Evolutionary conservation across 2,888 invertebrate species (phyloP).

Genomic region (Exocentrus adspersus): DNA sequence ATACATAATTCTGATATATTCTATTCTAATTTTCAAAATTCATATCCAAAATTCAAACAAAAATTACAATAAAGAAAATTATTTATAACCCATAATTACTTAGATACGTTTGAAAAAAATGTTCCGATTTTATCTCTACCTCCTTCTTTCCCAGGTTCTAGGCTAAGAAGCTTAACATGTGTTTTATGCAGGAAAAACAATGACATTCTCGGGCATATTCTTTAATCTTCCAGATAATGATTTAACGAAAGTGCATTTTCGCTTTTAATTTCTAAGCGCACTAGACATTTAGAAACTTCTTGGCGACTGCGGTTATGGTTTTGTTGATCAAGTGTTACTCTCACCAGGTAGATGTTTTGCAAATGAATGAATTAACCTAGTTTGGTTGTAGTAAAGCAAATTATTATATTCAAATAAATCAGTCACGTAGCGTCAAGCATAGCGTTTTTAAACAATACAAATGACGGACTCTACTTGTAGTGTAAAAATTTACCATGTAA

Average conservation of each 20-base stretch:
- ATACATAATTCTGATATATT: no score
- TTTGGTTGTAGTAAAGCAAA: conserved; percentile 18
- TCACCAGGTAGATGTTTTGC: conserved; percentile 31
- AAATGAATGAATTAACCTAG: conserved; percentile 24
- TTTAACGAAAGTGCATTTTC: conserved; percentile 32
- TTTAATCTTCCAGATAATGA: background rate
- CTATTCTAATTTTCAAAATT: no score
- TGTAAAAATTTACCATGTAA: no score
- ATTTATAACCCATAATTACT: no score
- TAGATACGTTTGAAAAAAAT: no score
- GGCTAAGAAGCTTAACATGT: background rate
- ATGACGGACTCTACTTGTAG: no score
- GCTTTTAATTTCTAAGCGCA: conserved; percentile 28
- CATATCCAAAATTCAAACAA: no score
- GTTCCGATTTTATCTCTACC: background rate
- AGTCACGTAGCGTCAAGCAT: background rate
- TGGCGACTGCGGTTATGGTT: background rate
- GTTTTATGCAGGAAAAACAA: background rate
- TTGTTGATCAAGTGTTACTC: conserved; percentile 33
- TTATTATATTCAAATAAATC: conserved; percentile 6
- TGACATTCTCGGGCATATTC: background rate
- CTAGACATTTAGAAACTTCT: conserved; percentile 14
- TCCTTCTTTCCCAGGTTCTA: background rate
- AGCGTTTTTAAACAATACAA: no score
- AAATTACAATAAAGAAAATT: no score